Conservation (phyloP, 2,113 vertebrate species). For the Petroica traversi region DNA sequence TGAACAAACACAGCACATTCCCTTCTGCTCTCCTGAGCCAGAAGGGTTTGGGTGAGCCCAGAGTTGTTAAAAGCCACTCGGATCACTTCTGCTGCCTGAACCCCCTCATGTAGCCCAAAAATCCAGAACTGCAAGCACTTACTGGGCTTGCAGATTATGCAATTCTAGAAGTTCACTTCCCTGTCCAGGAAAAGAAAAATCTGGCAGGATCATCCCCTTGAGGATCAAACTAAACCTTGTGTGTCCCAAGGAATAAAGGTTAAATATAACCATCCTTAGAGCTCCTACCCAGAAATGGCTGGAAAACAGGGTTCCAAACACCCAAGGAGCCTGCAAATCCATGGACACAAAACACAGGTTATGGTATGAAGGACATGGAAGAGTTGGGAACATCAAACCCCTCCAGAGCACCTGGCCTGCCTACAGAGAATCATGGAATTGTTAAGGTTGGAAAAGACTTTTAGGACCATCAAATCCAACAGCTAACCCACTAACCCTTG, state of each 20-base stretch:
- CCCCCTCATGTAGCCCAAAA: not conserved
- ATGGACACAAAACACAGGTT: rapidly evolving
- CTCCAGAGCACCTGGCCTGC: not conserved
- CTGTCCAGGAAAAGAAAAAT: not conserved
- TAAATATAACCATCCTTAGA: not conserved
- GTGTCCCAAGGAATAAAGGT: not conserved
- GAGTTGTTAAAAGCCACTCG: not conserved
- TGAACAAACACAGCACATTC: not conserved
- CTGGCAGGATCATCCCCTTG: not conserved
- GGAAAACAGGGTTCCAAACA: not conserved
- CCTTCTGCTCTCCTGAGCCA: not conserved
- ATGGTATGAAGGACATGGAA: rapidly evolving
- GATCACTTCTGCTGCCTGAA: not conserved
- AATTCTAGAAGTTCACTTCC: not conserved
- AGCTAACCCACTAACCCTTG: rapidly evolving
- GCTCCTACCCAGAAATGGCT: not conserved
- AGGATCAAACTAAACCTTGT: not conserved
- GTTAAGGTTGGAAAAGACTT: not conserved
- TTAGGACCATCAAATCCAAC: not conserved
- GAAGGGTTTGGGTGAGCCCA: not conserved
- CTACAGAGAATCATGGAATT: not conserved
- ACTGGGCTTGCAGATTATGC: rapidly evolving
- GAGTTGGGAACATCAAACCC: rapidly evolving
- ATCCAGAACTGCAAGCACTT: rapidly evolving
- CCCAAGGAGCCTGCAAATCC: not conserved